Base-by-base conservation (phyloP, 2,888 invertebrate species). In the Petrophora chlorosata region DNA sequence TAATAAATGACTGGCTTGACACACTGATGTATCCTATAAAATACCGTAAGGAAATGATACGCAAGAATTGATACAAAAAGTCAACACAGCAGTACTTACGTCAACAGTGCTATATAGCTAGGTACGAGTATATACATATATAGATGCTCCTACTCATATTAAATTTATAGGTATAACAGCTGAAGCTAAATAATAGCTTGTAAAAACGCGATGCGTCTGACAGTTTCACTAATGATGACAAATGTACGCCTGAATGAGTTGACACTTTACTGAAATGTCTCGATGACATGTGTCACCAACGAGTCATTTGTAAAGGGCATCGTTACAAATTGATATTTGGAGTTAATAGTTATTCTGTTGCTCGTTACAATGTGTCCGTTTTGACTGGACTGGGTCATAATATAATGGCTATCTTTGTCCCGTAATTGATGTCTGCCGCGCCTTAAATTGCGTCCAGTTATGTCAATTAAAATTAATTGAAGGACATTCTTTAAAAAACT, bases 171-270 rank as follows among this genome's bases (percentile, higher is more conserved):
- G n/a, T n/a, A n/a, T n/a, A n/a, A n/a, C n/a, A n/a, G n/a, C n/a
- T n/a, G n/a, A n/a, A n/a, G n/a, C n/a, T n/a, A n/a, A n/a, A n/a
- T n/a, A n/a, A n/a, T n/a, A n/a, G n/a, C n/a, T n/a, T n/a, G n/a
- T 8, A 43, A 34, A 15, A 29, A 13, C 17, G 25, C 22, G 50
- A 45, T 47, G 52, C 56, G 1, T 5, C 13, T 56, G 62, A 58
- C 55, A 42, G 34, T 30, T 36, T 3, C 47, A 43, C 42, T 65
- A 51, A 51, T 48, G 44, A 47, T 66, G 62, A 67, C 56, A 62
- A 65, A 66, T 61, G 28, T n/a, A 56, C 47, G 48, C 4, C 29
- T 30, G 38, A 50, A 56, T 43, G 41, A 53, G 43, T 60, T 56
- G 59, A 60, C 59, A 59, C 28, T 40, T 44, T 39, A 44, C 36